phyloP scores from a whole-genome alignment of 2,113 vertebrate genomes.

The Rhinichthys klamathensis region DNA sequence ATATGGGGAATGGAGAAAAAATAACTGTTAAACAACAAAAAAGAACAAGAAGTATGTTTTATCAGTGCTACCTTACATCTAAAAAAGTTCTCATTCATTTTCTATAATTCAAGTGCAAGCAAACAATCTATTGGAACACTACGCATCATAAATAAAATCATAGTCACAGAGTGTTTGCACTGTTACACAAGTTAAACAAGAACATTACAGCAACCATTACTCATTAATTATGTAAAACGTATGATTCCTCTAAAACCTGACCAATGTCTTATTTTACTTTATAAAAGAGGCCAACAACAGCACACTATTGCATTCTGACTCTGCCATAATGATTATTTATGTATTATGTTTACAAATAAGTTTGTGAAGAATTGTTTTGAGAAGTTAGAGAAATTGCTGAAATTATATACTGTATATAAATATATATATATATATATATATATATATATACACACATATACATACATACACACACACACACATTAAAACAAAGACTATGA shows the following conservation, averaged over 20 bases:
- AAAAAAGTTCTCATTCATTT: neutral
- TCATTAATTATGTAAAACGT: neutral
- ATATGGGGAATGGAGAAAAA: neutral
- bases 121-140: conserved; percentile 5
- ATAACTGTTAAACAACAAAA: neutral
- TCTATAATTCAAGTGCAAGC: neutral
- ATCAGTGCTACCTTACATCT: neutral
- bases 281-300: conserved; percentile 27
- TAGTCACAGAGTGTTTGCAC: neutral
- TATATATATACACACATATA: no score
- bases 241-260: neutral
- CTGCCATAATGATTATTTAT: neutral
- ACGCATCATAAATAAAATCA: neutral
- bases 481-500: neutral
- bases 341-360: neutral
- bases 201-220: neutral
- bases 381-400: neutral
- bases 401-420: neutral
- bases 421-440: no score
- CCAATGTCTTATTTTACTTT: neutral
- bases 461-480: neutral
- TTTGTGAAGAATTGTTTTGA: neutral
- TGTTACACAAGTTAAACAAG: conserved; percentile 4
- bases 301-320: neutral
- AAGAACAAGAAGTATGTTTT: neutral